Base-by-base conservation (phyloP, 2,888 invertebrate genomes). In the Yponomeuta plumbellus region DNA sequence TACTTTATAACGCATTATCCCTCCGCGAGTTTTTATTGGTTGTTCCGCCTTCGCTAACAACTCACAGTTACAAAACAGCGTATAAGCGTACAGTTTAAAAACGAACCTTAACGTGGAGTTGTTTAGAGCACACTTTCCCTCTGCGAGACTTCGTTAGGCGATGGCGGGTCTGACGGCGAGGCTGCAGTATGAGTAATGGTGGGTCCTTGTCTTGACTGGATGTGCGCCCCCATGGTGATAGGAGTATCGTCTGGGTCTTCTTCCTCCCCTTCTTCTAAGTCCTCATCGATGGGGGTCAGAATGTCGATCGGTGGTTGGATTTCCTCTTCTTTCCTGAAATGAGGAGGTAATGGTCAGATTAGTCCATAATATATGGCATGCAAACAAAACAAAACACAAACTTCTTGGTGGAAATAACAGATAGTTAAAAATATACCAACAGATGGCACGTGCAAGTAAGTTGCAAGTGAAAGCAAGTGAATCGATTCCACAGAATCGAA, bases 221-320 rank as follows among this genome's bases (percentile, higher is more conserved):
- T 69, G 0, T 73, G 78, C 22, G 84, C 81, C 0, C 92, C 93
- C 91, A 95, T 95, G 1, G 94, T 94, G 74, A 95, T 95, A 65
- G 94, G 94, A 26, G 93, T 92, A 74, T 93, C 93, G 70, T 94
- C 93, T 0, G 93, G 93, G 80, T 96, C 96, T 68, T 95, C 95
- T 40, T 96, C 96, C 20, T 93, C 93, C 11, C 92, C 93, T 73
- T 95, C 95, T 74, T 95, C 95, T 0, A 90, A 67, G 73, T 94
- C 95, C 81, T 96, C 96, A 80, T 97, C 96, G 70, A 97, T 97
- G 20, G 96, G 96, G 5, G 96, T 95, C 63, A 97, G 91, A 11
- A 94, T 94, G 81, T 96, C 96, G 69, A 92, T 82, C 65, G 94
- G 93, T 66, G 94, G 93, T 59, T 93, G 93, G 70, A 93, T 86